Base-by-base conservation (phyloP, 2,797 vertebrate species). In the Ibycter americanus region DNA sequence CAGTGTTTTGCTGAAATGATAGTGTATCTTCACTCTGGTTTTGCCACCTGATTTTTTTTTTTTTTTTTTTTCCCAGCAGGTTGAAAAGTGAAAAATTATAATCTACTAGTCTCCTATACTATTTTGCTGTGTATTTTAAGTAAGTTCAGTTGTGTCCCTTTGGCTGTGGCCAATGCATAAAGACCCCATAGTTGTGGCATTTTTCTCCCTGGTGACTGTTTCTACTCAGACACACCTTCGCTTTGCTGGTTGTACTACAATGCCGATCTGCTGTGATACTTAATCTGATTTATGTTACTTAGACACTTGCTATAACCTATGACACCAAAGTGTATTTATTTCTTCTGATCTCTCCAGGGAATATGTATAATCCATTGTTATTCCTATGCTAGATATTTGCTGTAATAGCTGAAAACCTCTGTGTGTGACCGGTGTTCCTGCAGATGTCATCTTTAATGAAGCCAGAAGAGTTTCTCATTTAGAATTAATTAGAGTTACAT, bases 401-500 rank as follows among this genome's bases (percentile, higher is more conserved):
- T 72, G 52, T 82, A 92, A 87, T 26, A 89, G 67, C 88, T 85
- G 83, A 78, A 85, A 91, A 44, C 78, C 91, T 95, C 88, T 23
- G 14, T 54, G 83, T 88, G 83, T 3, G 21, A 70, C 71, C 0
- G 0, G 65, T 58, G 76, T 21, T 96, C 88, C 89, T 4, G 15
- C 79, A 93, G 96, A 93, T 93, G 95, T 40, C 92, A 54, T 93
- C 80, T 58, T 56, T 90, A 93, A 93, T 76, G 95, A 95, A 82
- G 79, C 73, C 87, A 83, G 82, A 66, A 56, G 73, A 91, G 65
- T 78, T 96, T 44, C 83, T 94, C 71, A 73, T 94, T 94, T 83
- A 78, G 63, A 96, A 96, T 95, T 95, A 97, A 95, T 97, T 97
- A 95, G 32, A 78, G 59, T 42, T 83, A 54, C 83, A 82, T 87